phyloP scores from a whole-genome alignment of 1,140 invertebrate genomes.

The Drosophila nigrodunni region DNA sequence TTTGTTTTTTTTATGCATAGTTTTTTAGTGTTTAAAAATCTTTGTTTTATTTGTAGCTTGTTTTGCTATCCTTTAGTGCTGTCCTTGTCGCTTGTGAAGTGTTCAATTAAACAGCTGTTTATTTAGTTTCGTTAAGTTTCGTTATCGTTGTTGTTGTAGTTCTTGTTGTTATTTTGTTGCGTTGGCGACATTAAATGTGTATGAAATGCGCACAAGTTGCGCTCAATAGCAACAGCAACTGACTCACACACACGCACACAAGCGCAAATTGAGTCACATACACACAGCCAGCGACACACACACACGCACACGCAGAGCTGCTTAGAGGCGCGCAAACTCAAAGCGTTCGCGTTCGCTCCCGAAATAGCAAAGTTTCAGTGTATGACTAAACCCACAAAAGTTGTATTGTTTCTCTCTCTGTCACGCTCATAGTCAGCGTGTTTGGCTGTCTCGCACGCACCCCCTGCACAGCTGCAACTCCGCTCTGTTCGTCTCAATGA shows the following conservation, averaged over 20 bases:
- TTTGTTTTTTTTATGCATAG: no score
- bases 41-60: not conserved
- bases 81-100: conserved; percentile 20
- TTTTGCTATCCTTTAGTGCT: conserved; percentile 3
- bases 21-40: not conserved
- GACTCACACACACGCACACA: conserved; percentile 34
- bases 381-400: conserved; percentile 63
- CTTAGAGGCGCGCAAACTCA: conserved; percentile 36
- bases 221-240: conserved; percentile 41
- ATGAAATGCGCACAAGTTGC: conserved; percentile 30
- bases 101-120: conserved; percentile 27
- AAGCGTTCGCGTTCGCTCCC: conserved; percentile 71
- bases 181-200: conserved; percentile 33
- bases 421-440: not conserved
- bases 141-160: conserved; percentile 8
- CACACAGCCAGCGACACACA: conserved; percentile 11
- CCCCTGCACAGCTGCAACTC: conserved; percentile 24
- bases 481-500: conserved; percentile 33
- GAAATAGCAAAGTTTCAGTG: conserved; percentile 71
- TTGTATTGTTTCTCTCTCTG: conserved; percentile 19
- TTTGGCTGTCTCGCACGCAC: conserved; percentile 10
- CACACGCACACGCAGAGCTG: conserved; percentile 20
- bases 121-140: not conserved
- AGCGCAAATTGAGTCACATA: conserved; percentile 26
- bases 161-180: conserved; percentile 33